These are phyloP conservation scores for Trogon surrucura DNA, from an alignment of 2,113 vertebrate genomes.

Conservation along the genomic window DNA sequence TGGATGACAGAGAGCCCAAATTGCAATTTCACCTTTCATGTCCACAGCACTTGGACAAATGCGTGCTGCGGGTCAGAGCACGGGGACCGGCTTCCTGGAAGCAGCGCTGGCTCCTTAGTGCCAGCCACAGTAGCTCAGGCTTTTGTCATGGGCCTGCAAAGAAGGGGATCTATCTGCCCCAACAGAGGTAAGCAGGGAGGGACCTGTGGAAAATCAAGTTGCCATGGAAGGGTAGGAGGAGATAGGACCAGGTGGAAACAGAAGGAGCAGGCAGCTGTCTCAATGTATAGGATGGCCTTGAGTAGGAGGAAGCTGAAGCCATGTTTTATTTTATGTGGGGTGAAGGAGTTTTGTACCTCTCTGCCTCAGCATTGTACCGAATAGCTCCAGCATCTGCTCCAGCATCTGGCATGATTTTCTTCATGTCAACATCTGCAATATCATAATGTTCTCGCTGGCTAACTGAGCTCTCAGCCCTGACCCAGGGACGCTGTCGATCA, in stretches of 20 bases:
- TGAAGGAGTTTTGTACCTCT: not conserved
- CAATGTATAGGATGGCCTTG: not conserved
- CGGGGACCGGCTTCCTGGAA: not conserved
- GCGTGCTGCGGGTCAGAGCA: not conserved
- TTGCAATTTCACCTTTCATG: not conserved
- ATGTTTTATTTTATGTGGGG: accelerated
- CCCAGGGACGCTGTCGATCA: slow-evolving; percentile 21
- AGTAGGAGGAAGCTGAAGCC: not conserved
- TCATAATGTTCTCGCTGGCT: not conserved
- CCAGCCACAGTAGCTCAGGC: not conserved
- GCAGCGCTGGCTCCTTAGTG: not conserved
- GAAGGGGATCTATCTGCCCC: not conserved
- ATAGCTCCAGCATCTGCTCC: not conserved
- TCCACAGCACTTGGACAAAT: not conserved
- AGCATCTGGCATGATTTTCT: not conserved
- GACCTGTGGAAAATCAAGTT: not conserved
- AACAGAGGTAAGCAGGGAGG: not conserved
- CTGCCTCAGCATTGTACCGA: not conserved
- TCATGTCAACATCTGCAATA: not conserved
- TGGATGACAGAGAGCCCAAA: not conserved
- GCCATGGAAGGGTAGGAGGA: not conserved
- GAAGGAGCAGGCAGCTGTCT: not conserved
- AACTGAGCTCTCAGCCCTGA: not conserved
- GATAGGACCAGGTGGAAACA: not conserved
- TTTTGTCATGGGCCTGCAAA: not conserved